phyloP scores from a whole-genome alignment of 2,797 vertebrate genomes.

The Neopelma chrysocephalum region DNA sequence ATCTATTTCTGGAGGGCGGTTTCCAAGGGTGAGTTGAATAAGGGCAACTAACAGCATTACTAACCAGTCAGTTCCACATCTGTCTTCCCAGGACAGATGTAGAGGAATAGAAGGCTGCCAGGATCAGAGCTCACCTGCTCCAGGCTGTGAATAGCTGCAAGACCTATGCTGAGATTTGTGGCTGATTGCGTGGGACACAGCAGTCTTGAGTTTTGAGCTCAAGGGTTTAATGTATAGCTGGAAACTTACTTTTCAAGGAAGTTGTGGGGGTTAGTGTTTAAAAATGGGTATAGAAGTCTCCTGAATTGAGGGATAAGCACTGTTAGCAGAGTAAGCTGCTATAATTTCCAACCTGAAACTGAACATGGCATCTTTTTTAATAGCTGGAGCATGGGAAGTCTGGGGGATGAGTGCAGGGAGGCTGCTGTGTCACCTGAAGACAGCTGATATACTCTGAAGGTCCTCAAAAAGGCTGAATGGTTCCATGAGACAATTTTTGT shows the following conservation, averaged over 20 bases:
- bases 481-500: neutral
- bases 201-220: neutral
- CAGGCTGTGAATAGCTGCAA: neutral
- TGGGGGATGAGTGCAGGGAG: neutral
- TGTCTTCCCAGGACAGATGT: neutral
- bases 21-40: neutral
- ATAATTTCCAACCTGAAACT: neutral
- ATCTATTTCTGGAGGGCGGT: neutral
- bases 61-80: neutral
- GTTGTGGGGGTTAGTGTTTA: neutral
- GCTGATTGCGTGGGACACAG: accelerated
- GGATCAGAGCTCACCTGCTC: neutral
- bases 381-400: neutral
- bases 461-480: neutral
- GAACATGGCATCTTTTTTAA: neutral
- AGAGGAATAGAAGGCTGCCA: neutral
- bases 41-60: neutral
- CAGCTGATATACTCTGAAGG: neutral
- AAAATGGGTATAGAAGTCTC: neutral
- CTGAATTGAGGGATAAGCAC: neutral
- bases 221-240: neutral
- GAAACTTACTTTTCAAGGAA: neutral
- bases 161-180: neutral
- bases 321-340: neutral
- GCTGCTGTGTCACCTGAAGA: neutral